A percentile compares a stretch with the other conserved stretches of the same genome.
These are phyloP conservation scores for Aethes cnicana DNA, from an alignment of 2,888 invertebrate species.

Conservation along the genomic window DNA sequence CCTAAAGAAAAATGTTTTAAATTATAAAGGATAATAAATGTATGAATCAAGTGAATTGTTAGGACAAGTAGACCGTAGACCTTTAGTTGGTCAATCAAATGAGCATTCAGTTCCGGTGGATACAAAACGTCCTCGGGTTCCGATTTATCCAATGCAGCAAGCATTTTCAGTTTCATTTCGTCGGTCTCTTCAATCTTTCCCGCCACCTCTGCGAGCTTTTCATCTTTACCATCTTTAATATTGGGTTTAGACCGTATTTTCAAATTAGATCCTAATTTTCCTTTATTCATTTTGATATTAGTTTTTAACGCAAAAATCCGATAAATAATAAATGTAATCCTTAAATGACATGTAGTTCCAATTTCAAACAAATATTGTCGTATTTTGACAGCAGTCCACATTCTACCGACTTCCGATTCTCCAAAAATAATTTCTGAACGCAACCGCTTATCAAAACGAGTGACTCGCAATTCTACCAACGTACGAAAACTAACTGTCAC, in stretches of 20 bases:
- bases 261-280: slow-evolving; percentile 36
- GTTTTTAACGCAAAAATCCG: no score
- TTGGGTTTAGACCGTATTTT: slow-evolving; percentile 46
- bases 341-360: slow-evolving; percentile 15
- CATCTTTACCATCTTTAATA: slow-evolving; percentile 60
- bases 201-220: slow-evolving; percentile 55
- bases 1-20: slow-evolving; percentile 52
- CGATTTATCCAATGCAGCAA: slow-evolving; percentile 60
- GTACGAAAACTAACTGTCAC: slow-evolving; percentile 13
- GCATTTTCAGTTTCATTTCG: slow-evolving; percentile 76
- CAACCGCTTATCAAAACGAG: neutral
- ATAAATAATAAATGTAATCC: slow-evolving; percentile 7
- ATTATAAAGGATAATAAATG: neutral
- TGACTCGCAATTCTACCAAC: slow-evolving; percentile 17
- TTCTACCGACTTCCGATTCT: neutral
- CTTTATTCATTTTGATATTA: slow-evolving; percentile 52
- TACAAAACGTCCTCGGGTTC: slow-evolving; percentile 76
- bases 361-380: slow-evolving; percentile 21
- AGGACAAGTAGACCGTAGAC: no score
- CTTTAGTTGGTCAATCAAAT: slow-evolving; percentile 82
- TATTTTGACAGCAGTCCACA: neutral
- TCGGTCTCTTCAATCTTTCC: slow-evolving; percentile 76
- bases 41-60: no score
- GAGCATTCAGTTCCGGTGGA: slow-evolving; percentile 83
- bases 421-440: slow-evolving; percentile 5